These are phyloP conservation scores for Chaunax sp. DNA, from an alignment of 2,797 vertebrate species.

Conservation along the genomic window DNA sequence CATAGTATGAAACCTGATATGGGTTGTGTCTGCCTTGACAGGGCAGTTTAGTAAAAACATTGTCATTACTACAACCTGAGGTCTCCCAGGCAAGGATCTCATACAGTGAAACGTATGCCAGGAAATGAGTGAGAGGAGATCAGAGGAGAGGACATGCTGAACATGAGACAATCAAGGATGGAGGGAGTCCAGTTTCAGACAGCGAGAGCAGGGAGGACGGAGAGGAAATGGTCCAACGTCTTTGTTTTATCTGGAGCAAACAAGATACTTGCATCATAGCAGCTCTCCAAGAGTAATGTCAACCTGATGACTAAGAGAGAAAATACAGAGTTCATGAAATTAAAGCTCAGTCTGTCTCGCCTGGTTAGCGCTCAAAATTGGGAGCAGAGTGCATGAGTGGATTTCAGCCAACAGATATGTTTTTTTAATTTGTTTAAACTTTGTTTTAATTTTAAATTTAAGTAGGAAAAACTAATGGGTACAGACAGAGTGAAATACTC, in stretches of 20 bases:
- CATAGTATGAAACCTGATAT: slow-evolving; percentile 64
- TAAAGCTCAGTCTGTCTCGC: slow-evolving; percentile 50
- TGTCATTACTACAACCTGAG: slow-evolving; percentile 70
- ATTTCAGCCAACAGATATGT: slow-evolving; percentile 31
- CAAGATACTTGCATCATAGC: slow-evolving; percentile 67
- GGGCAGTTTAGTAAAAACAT: slow-evolving; percentile 65
- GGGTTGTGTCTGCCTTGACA: slow-evolving; percentile 48
- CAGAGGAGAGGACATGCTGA: slow-evolving; percentile 34
- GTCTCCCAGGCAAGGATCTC: slow-evolving; percentile 68
- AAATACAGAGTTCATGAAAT: slow-evolving; percentile 72
- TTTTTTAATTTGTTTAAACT: slow-evolving; percentile 29
- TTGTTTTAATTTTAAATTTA: slow-evolving; percentile 20
- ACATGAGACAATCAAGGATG: slow-evolving; percentile 57
- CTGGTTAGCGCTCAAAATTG: slow-evolving; percentile 37
- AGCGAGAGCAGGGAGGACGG: slow-evolving; percentile 30
- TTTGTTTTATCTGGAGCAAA: slow-evolving; percentile 75
- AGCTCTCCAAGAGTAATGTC: slow-evolving; percentile 76
- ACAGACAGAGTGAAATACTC: slow-evolving; percentile 21
- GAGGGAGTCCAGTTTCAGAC: slow-evolving; percentile 54
- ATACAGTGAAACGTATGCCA: slow-evolving; percentile 52
- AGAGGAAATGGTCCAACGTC: slow-evolving; percentile 22
- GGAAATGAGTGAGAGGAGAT: slow-evolving; percentile 38
- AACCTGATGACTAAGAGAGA: slow-evolving; percentile 74
- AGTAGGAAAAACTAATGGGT: slow-evolving; percentile 9
- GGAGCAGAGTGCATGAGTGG: slow-evolving; percentile 21